Base-by-base conservation (phyloP, 2,888 invertebrate genomes). In the Blastobasis lacticolella region DNA sequence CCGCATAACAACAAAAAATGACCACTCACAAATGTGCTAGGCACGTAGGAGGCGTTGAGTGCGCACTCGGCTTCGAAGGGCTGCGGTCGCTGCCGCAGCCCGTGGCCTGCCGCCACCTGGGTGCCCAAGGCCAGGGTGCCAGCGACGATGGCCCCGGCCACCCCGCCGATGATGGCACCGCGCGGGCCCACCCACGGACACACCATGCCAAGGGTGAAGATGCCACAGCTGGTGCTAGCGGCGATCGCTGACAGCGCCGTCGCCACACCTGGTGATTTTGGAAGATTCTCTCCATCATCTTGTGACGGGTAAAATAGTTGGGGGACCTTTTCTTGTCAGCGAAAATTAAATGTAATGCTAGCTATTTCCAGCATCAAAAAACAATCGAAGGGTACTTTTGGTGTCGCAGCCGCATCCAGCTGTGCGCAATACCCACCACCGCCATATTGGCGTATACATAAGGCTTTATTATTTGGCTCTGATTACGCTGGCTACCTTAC, bases 201-300 rank as follows among this genome's bases (percentile, higher is more conserved):
- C 58, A 92, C 85, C 92, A 96, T 94, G 55, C 96, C 96, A 36
- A 96, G 81, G 0, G 94, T 93, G 70, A 96, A 96, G 7, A 95
- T 90, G 0, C 95, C 96, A 63, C 95, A 94, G 0, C 95, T 93
- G 6, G 95, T 93, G 44, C 95, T 94, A 0, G 95, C 93, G 1
- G 95, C 94, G 58, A 96, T 94, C 0, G 95, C 94, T n/a, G 95
- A 93, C 48, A 95, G 78, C 10, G 94, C 93, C 44, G 93, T 92
- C 0, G 93, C 92, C 56, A 92, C 91, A 83, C 87, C 87, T 87
- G 55, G 23, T 23, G 3, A n/a, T n/a, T n/a, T n/a, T n/a, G n/a
- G n/a, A n/a, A n/a, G n/a, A n/a, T n/a, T n/a, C n/a, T n/a, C n/a
- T n/a, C n/a, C n/a, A n/a, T n/a, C n/a, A n/a, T n/a, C n/a, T n/a